These are phyloP conservation scores for Aphelocoma californica DNA, from an alignment of 2,797 vertebrate species.

Conservation along the genomic window DNA sequence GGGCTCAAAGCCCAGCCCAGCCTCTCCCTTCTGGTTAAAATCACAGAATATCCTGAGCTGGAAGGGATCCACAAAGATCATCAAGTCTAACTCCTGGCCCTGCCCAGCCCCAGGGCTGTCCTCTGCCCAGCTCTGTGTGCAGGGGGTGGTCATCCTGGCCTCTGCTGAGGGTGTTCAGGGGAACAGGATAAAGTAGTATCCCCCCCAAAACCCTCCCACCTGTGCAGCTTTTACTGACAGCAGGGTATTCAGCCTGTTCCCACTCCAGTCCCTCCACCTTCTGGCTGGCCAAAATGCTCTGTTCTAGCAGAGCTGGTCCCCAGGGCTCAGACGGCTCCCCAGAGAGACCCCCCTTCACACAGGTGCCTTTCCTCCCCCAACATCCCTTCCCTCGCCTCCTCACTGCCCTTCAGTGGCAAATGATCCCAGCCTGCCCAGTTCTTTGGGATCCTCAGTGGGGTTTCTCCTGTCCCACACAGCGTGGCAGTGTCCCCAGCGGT, in stretches of 20 bases:
- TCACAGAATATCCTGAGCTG: background rate
- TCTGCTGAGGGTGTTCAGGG: background rate
- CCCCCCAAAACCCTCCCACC: background rate
- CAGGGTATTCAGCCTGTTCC: background rate
- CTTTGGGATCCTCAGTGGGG: background rate
- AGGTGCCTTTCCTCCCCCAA: background rate
- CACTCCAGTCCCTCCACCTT: background rate
- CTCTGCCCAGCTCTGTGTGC: background rate
- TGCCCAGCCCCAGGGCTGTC: background rate
- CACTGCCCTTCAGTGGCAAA: fast-evolving
- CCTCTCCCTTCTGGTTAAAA: background rate
- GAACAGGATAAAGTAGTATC: background rate
- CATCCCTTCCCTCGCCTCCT: background rate
- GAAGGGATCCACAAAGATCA: background rate
- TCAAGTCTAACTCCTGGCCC: background rate
- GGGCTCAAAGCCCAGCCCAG: background rate
- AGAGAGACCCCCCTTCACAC: background rate
- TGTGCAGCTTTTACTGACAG: background rate
- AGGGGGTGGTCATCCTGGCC: background rate
- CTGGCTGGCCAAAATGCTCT: background rate
- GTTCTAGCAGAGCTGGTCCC: background rate
- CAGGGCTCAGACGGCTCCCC: background rate
- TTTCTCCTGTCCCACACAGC: fast-evolving
- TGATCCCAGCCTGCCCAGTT: no score
- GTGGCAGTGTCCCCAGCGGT: fast-evolving